phyloP scores from a whole-genome alignment of 2,888 invertebrate genomes.

The Acleris literana region DNA sequence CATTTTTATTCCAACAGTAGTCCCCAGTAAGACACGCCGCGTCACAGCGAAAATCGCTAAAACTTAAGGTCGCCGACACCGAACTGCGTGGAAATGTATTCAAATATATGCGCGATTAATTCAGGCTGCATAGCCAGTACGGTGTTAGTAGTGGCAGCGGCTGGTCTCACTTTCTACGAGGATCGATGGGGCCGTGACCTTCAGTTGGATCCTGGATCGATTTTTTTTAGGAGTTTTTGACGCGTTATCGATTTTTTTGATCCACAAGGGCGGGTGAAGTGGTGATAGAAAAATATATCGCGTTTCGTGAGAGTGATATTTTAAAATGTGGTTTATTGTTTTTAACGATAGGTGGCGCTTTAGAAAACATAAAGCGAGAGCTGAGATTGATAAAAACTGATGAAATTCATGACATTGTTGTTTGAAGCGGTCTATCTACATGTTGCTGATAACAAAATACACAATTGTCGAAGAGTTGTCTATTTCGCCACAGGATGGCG shows the following conservation, averaged over 20 bases:
- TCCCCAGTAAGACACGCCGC: background rate
- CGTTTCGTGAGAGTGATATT: background rate
- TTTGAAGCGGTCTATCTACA: too few relatives aligned
- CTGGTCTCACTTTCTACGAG: constrained; percentile 82
- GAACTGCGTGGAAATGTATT: constrained; percentile 78
- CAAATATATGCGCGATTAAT: constrained; percentile 85
- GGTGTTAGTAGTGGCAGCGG: constrained; percentile 81
- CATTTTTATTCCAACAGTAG: too few relatives aligned
- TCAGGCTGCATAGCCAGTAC: constrained; percentile 84
- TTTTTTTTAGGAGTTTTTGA: constrained; percentile 54
- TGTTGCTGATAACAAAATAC: too few relatives aligned
- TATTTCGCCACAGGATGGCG: too few relatives aligned
- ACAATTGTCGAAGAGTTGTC: too few relatives aligned
- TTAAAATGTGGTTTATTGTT: background rate
- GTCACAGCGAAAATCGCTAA: constrained; percentile 65
- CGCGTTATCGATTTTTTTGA: constrained; percentile 11
- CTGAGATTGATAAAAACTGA: too few relatives aligned
- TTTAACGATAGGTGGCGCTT: background rate
- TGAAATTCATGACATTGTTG: too few relatives aligned
- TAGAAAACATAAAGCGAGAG: background rate
- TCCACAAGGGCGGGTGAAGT: background rate
- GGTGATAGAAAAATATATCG: too few relatives aligned
- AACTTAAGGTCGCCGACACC: constrained; percentile 81
- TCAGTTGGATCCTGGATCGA: constrained; percentile 75
- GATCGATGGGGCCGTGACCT: constrained; percentile 84